A percentile compares a stretch with the other conserved stretches of the same genome.
These are phyloP conservation scores for Myiozetetes cayanensis DNA, from an alignment of 2,113 vertebrate genomes.

Conservation along the genomic window DNA sequence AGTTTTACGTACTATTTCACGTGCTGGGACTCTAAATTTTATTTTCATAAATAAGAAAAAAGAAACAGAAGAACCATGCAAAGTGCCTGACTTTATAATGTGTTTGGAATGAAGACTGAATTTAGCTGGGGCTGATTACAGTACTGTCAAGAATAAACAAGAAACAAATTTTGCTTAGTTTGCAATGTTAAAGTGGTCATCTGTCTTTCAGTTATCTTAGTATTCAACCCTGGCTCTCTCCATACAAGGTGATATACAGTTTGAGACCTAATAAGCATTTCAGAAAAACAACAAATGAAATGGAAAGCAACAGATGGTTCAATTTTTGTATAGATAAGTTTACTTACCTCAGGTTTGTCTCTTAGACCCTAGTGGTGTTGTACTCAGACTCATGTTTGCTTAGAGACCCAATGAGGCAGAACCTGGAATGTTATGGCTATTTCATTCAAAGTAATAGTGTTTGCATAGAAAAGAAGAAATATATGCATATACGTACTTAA, in stretches of 20 bases:
- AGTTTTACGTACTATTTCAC: neutral
- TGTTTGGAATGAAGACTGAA: neutral
- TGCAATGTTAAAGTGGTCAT: neutral
- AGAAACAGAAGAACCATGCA: constrained; percentile 41
- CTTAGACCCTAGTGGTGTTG: constrained; percentile 99
- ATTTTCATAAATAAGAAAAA: constrained; percentile 1
- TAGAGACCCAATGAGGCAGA: constrained; percentile 99
- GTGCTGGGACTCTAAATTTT: neutral
- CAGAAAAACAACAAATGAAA: constrained; percentile 37
- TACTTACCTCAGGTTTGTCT: constrained; percentile 94
- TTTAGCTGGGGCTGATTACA: neutral
- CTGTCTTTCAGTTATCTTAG: neutral
- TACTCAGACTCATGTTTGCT: constrained; percentile 99
- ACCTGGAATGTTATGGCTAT: constrained; percentile 99
- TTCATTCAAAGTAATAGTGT: constrained; percentile 90
- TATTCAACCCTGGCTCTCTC: neutral
- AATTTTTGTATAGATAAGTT: constrained; percentile 22
- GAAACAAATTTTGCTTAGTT: neutral
- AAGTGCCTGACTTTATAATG: constrained; percentile 1
- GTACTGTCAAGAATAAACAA: neutral
- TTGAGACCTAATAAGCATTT: neutral
- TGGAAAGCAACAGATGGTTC: constrained; percentile 15
- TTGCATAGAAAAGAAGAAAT: constrained; percentile 79
- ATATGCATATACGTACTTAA: constrained; percentile 69
- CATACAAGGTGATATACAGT: neutral